phyloP scores from a whole-genome alignment of 2,888 invertebrate species.

The Drosophila trichaetosa region DNA sequence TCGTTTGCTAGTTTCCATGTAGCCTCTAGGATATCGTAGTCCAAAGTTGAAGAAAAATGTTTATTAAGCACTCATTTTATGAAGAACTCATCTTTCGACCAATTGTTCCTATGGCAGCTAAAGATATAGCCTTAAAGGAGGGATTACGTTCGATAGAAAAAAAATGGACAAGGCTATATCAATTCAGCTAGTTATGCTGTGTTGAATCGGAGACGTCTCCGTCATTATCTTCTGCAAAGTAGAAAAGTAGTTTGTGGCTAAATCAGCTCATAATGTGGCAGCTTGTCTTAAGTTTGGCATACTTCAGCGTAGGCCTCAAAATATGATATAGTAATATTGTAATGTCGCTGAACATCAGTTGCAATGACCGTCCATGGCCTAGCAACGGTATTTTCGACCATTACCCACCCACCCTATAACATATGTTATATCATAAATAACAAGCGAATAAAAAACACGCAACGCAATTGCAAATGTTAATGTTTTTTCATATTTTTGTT shows the following conservation, averaged over 20 bases:
- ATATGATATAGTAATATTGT: neutral
- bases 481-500: neutral
- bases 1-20: too few species aligned
- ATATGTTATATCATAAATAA: conserved; percentile 70
- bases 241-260: neutral
- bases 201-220: neutral
- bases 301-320: conserved; percentile 13
- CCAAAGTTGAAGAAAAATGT: neutral
- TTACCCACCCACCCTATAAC: conserved; percentile 17
- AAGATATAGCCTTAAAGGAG: neutral
- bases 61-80: neutral
- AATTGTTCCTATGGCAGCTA: neutral
- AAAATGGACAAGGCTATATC: too few species aligned
- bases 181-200: neutral
- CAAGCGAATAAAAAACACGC: conserved; percentile 35
- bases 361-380: conserved; percentile 75
- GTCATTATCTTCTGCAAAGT: neutral
- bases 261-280: neutral
- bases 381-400: conserved; percentile 41
- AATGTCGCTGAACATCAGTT: conserved; percentile 13
- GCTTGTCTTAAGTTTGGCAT: conserved; percentile 3
- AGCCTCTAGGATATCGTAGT: neutral
- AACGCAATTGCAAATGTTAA: conserved; percentile 51
- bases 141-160: neutral
- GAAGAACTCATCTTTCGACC: neutral